Base-by-base conservation (phyloP, 2,888 invertebrate genomes). In the Lasioglossum morio region DNA sequence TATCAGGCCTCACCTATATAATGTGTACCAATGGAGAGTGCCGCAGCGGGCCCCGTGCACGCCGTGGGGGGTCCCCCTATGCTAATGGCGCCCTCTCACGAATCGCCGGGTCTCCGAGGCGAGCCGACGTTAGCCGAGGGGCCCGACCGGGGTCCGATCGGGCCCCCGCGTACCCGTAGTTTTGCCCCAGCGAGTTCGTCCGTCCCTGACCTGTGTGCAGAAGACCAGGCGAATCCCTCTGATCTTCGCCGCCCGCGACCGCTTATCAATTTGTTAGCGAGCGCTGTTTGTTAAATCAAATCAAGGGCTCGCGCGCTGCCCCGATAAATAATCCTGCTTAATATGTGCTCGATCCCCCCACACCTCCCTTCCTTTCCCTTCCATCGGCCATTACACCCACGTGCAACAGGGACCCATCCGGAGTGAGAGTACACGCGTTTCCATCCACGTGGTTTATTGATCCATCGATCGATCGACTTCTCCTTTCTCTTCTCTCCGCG, bases 181-280 rank as follows among this genome's bases (percentile, higher is more conserved):
- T 48, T 14, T 7, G 69, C 83, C 77, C 76, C 48, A 78, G 34
- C 57, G 69, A 78, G 46, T 81, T 90, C 90, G 93, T 90, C 85
- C 94, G 94, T 89, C 94, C 93, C 93, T 94, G 94, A 94, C 94
- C 94, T 91, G 93, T 66, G 77, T 30, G 81, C 72, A 60, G 72
- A 34, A 30, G 19, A 30, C 19, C 66, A 1, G 8, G 19, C 60
- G 57, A 79, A 34, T 66, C 72, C 70, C 92, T 95, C 91, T 94
- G 95, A 95, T 94, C 91, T 95, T 93, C 87, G 94, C 94, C 94
- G 94, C 92, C 93, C 92, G 92, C 90, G 91, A 92, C 90, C 92
- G 94, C 95, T 95, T 95, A 95, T 95, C 95, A 95, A 95, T 95
- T 95, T 95, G 94, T 95, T 95, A 94, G 93, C 87, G 92, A 92